Base-by-base conservation (phyloP, 2,113 vertebrate species). In the Parus major region DNA sequence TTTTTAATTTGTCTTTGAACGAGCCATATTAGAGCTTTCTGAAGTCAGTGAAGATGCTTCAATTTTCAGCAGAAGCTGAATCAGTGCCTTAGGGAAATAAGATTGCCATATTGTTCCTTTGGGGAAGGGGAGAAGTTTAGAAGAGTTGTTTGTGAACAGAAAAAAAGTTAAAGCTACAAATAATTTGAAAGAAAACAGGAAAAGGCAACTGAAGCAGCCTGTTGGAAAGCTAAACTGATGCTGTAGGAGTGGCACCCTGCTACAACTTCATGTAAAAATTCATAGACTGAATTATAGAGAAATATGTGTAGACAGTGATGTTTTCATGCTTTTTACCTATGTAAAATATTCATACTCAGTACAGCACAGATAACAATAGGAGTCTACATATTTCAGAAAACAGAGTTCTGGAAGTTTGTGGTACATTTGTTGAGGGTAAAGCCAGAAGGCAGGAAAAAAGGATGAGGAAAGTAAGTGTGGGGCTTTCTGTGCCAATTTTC, bases 401-500 rank as follows among this genome's bases (percentile, higher is more conserved):
- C 27, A 42, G 59, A 80, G 42, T 50, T 87, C 68, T 86, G 47
- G 65, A 91, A 88, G 59, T 85, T 82, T 69, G 78, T 56, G 41
- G 41, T 86, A 82, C 46, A 19, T 57, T n/a, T 76, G 59, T 35
- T 59, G 71, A 90, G 79, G 59, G 79, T 90, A 92, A 86, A 83
- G 85, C 63, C 71, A 92, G 82, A 86, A 92, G 63, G 78, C 39
- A 95, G 61, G 55, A 85, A 80, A 56, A 65, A 89, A 72, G 60
- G 66, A 95, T 77, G 50, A 91, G 56, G 59, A 87, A 88, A 77
- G 78, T 12, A 85, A 88, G 64, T 0, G 9, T 82, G 61, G 73
- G 79, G 77, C 82, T 96, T 92, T 90, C 57, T 75, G 55, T 88
- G 85, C 83, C 96, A 95, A 96, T 97, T 93, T 93, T 93, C 88